Base-by-base conservation (phyloP, 2,888 invertebrate species). In the Rhynchonema sp. region DNA sequence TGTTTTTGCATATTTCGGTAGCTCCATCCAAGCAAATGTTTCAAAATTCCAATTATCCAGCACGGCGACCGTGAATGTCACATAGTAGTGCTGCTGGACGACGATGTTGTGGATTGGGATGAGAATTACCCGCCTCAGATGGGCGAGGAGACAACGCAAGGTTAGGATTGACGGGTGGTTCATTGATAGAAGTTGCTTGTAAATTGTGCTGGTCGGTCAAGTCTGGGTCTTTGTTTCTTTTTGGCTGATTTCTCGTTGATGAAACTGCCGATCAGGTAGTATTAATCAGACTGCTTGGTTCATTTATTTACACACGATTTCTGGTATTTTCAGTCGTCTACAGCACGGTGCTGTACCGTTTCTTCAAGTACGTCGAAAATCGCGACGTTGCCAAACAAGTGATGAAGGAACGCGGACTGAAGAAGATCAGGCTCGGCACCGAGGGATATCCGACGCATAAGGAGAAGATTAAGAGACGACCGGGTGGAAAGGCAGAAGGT, bases 331-430 rank as follows among this genome's bases (percentile, higher is more conserved):
- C 73, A 85, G 85, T 92, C 61, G 87, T 96, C 56, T 84, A 88
- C 72, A 90, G 88, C 70, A 94, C 92, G 2, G 86, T 87, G 53
- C 84, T 96, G 81, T 91, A 94, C 74, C 81, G 94, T 65, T 98
- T 96, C 79, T 98, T 98, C 79, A 96, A 96, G 74, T 99, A 99
- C 76, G 94, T 98, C 64, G 98, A 99, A 76, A 99, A 99, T 74
- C 80, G 98, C 58, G 98, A 99, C 74, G 96, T 98, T 6, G 98
- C 98, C 9, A 99, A 99, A 72, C 90, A 90, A 64, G 96, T 99
- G 29, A 83, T 99, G 81, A 96, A 96, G 72, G 98, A 99, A 73
- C 81, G 98, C 55, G 96, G 96, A 0, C 78, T 99, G 60, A 99
- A 99, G 76, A 99, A 99, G 74, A 98, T 99, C 65, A 84, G 96